Percentiles rank a stretch among this genome's conserved stretches.
Conservation (phyloP, 2,888 invertebrate species). For the Drosophila ustulata region DNA sequence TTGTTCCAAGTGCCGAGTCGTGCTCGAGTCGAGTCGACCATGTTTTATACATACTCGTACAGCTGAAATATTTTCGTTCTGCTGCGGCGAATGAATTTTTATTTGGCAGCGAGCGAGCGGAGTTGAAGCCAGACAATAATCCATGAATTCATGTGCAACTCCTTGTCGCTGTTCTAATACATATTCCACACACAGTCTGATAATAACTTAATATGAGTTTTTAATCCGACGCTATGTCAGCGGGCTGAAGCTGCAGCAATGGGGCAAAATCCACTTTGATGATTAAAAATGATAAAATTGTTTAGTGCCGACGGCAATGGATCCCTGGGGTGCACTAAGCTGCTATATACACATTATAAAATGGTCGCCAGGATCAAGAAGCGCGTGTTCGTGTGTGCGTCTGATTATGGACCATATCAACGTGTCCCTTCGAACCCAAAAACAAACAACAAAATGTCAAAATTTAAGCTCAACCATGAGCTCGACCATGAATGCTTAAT, state of each 20-base stretch:
- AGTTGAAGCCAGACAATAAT: slow-evolving; percentile 20
- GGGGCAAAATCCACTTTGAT: slow-evolving; percentile 77
- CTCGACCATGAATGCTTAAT: slow-evolving; percentile 80
- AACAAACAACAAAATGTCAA: slow-evolving; percentile 76
- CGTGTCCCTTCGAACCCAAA: slow-evolving; percentile 47
- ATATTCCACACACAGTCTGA: slow-evolving; percentile 52
- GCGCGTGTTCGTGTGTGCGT: slow-evolving; percentile 52
- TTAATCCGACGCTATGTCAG: slow-evolving; percentile 78
- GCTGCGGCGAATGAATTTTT: slow-evolving; percentile 69
- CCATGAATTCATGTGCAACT: slow-evolving; percentile 68
- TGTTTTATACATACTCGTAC: slow-evolving; percentile 73
- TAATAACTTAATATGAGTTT: slow-evolving; percentile 84
- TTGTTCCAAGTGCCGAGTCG: slow-evolving; percentile 66
- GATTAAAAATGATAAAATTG: slow-evolving; percentile 85
- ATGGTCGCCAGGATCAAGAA: slow-evolving; percentile 82
- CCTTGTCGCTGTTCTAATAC: slow-evolving; percentile 26
- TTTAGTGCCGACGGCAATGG: slow-evolving; percentile 81
- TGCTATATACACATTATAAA: slow-evolving; percentile 85
- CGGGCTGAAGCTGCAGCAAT: slow-evolving; percentile 19
- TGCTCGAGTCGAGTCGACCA: slow-evolving; percentile 46
- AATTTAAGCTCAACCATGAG: slow-evolving; percentile 73
- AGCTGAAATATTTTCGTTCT: slow-evolving; percentile 47
- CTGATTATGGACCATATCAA: slow-evolving; percentile 62
- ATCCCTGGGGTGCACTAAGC: slow-evolving; percentile 83
- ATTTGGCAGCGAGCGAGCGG: slow-evolving; percentile 49